Percentiles rank a stretch among this genome's conserved stretches.
phyloP scores from a whole-genome alignment of 2,888 invertebrate genomes.

The Griposia aprilina region DNA sequence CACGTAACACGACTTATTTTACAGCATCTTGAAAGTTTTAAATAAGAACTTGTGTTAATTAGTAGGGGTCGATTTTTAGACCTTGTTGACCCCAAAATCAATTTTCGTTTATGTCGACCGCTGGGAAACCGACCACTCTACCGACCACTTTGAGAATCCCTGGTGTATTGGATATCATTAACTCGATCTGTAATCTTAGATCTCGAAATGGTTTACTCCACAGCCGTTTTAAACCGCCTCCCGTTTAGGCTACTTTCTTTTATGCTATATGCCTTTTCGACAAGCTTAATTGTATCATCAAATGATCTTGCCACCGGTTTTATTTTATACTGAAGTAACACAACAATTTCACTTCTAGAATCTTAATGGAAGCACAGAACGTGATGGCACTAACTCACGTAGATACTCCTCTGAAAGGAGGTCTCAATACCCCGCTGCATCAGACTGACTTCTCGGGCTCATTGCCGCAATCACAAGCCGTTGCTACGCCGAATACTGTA shows the following conservation, averaged over 20 bases:
- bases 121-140: no score
- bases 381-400: conserved; percentile 99
- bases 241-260: not conserved
- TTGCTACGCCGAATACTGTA: conserved; percentile 97
- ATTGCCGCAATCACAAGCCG: conserved; percentile 92
- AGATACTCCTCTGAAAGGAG: conserved; percentile 99
- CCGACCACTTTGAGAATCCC: no score
- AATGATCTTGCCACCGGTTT: not conserved
- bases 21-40: no score
- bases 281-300: not conserved
- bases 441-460: conserved; percentile 97
- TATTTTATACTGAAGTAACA: not conserved
- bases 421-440: conserved; percentile 97
- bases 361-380: conserved; percentile 98
- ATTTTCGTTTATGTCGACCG: no score
- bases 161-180: not conserved
- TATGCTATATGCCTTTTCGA: not conserved
- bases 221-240: not conserved
- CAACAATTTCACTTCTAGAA: conserved; percentile 77
- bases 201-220: not conserved
- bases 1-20: no score
- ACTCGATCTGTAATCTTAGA: not conserved
- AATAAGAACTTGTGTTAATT: no score
- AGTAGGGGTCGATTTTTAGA: no score
- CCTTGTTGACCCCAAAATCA: no score